phyloP scores from a whole-genome alignment of 2,113 vertebrate genomes.

The Taurulus bubalis region DNA sequence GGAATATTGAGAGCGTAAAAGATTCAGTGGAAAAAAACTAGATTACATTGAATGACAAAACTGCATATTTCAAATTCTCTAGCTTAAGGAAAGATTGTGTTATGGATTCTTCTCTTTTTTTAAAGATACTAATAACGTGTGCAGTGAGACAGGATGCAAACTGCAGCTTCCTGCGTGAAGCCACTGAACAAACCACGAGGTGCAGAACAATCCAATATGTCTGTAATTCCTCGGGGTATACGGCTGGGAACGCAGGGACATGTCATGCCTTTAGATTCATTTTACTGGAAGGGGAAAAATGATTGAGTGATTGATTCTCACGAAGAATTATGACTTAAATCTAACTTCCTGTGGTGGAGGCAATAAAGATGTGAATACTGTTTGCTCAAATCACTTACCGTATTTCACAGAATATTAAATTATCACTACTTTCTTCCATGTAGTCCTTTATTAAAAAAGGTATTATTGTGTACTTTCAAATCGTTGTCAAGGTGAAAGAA shows the following conservation, averaged over 20 bases:
- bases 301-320: background rate
- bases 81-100: background rate
- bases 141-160: background rate
- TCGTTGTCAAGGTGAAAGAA: background rate
- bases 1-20: background rate
- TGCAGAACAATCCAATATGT: background rate
- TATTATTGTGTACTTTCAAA: background rate
- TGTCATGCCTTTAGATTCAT: background rate
- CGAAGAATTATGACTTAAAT: background rate
- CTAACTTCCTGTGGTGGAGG: background rate
- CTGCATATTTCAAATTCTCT: background rate
- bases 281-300: background rate
- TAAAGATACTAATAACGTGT: too few species aligned
- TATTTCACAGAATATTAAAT: background rate
- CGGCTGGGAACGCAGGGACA: background rate
- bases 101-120: background rate
- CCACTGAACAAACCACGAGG: background rate
- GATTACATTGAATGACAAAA: background rate
- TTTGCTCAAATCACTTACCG: background rate
- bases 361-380: background rate
- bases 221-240: background rate
- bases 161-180: background rate
- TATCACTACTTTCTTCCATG: background rate
- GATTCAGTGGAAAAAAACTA: background rate
- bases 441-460: background rate